Base-by-base conservation (phyloP, 2,888 invertebrate species). In the Xestia xanthographa region DNA sequence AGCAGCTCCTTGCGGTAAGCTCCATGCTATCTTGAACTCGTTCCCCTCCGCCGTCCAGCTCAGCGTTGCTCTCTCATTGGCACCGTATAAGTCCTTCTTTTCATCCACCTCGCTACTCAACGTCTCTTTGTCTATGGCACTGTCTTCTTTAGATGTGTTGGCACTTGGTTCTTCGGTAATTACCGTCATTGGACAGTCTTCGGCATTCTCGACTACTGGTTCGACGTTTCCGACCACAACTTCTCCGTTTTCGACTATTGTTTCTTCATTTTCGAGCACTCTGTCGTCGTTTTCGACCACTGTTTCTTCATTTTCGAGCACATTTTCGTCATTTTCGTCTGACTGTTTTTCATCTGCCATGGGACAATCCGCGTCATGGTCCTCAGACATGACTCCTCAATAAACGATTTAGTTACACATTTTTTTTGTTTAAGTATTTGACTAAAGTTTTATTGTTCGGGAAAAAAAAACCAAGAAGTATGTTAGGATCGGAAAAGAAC, bases 21-120 rank as follows among this genome's bases (percentile, higher is more conserved):
- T 93, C 97, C 97, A 97, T 86, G 94, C 93, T 82, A 96, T 91
- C 79, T 91, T 93, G 78, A 93, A 93, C 83, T 95, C 93, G 83
- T 86, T 93, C 60, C 94, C 95, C 83, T 97, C 94, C 75, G 94
- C 91, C 20, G 93, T 95, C 95, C 97, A 97, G 80, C 91, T 92
- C 78, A 95, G 89, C 68, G 79, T 83, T 38, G 88, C 84, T 83
- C 82, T 87, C 75, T 85, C 86, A 80, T 87, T 86, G 81, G 84
- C 86, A 85, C 83, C 80, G 75, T 80, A 86, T 62, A 87, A 76
- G 67, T 82, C 80, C 48, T 82, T 83, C 68, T 88, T 86, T 78
- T 85, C 87, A 26, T 87, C 89, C 43, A 73, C 79, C 56, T 87
- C 89, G 85, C 85, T 90, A 79, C 85, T 90, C 78, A 88, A 85